Evolutionary conservation across 2,797 vertebrate genomes (phyloP).

Genomic region (Sarcoramphus papa): DNA sequence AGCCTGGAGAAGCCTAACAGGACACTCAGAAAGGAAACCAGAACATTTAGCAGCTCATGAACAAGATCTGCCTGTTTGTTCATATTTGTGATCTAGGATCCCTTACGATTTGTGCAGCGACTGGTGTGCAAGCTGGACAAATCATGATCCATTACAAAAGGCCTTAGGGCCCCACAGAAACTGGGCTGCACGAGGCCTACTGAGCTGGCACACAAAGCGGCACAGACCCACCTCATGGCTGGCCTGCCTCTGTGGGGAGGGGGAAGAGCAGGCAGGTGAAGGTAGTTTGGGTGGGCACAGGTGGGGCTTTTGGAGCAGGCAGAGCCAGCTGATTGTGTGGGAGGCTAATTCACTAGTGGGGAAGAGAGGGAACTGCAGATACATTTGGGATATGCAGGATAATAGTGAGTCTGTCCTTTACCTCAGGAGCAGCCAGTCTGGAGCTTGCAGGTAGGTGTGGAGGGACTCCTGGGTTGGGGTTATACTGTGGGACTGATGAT

Average conservation of each 20-base stretch:
- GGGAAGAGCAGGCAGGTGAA: not conserved
- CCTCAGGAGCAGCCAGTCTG: accelerated
- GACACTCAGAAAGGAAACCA: not conserved
- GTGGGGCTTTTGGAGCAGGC: not conserved
- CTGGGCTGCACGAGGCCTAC: accelerated
- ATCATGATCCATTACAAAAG: accelerated
- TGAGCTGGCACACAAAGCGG: accelerated
- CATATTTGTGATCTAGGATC: not conserved
- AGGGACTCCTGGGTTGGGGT: accelerated
- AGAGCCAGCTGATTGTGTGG: not conserved
- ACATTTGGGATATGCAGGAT: accelerated
- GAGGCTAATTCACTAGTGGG: not conserved
- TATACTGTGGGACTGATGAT: not conserved
- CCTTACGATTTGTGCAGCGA: not conserved
- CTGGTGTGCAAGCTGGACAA: not conserved
- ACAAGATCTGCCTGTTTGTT: accelerated
- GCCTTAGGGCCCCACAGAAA: not conserved
- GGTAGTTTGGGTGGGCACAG: not conserved
- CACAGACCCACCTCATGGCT: too few species aligned
- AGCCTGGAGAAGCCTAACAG: not conserved
- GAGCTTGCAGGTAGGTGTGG: not conserved
- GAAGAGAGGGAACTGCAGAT: not conserved
- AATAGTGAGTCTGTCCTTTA: accelerated
- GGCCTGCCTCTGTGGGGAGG: too few species aligned
- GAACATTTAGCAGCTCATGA: not conserved